These are phyloP conservation scores for Clarias gariepinus DNA, from an alignment of 2,113 vertebrate genomes.

Conservation along the genomic window DNA sequence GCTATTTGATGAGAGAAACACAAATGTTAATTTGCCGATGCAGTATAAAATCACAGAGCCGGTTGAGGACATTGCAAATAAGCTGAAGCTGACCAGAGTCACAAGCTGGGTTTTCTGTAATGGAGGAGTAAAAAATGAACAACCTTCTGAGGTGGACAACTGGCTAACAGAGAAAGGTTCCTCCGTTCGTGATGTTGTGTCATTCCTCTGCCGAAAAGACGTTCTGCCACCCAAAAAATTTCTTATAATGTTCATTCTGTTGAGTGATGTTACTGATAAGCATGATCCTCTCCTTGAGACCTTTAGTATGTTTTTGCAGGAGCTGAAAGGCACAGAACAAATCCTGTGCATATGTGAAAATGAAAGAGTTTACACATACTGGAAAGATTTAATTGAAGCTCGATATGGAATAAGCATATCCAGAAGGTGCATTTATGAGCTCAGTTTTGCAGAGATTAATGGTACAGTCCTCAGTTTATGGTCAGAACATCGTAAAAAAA, in stretches of 20 bases:
- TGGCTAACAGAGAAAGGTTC: constrained; percentile 74
- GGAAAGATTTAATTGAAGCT: constrained; percentile 70
- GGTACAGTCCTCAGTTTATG: constrained; percentile 78
- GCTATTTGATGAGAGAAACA: constrained; percentile 65
- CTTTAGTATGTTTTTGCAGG: constrained; percentile 78
- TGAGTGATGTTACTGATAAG: constrained; percentile 72
- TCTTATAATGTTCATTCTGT: constrained; percentile 79
- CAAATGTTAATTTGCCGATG: constrained; percentile 68
- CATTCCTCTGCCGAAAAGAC: constrained; percentile 77
- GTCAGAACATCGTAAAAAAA: constrained; percentile 70
- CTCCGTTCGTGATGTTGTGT: constrained; percentile 74
- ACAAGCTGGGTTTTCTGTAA: constrained; percentile 87
- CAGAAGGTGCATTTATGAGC: constrained; percentile 72
- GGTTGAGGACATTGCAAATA: constrained; percentile 66
- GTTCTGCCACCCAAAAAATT: constrained; percentile 74
- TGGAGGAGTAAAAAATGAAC: constrained; percentile 60
- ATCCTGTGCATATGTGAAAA: constrained; percentile 78
- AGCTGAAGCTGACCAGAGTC: constrained; percentile 74
- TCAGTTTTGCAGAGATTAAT: constrained; percentile 77
- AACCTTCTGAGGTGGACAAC: constrained; percentile 63
- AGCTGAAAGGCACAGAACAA: constrained; percentile 73
- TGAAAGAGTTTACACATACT: constrained; percentile 66
- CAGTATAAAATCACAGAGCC: constrained; percentile 71
- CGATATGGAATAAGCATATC: constrained; percentile 65
- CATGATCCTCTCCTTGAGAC: constrained; percentile 78